A percentile compares a stretch with the other conserved stretches of the same genome.
Conservation (phyloP, 2,888 invertebrate species). For the Pheosia gnoma region DNA sequence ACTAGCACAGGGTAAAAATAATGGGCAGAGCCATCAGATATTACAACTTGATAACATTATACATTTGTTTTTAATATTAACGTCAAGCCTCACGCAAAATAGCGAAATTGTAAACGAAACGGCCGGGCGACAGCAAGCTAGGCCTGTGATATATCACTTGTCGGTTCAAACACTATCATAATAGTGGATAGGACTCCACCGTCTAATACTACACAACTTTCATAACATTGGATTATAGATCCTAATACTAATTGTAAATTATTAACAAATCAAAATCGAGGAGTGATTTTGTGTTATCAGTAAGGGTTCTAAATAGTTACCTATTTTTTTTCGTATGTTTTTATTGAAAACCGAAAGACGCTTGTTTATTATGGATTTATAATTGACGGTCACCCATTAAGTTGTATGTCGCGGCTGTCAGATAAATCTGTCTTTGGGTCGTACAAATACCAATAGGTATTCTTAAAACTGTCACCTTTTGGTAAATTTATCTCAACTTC, state of each 20-base stretch:
- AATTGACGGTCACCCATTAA: slow-evolving; percentile 74
- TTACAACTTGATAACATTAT: too few relatives aligned
- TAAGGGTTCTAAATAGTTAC: slow-evolving; percentile 23
- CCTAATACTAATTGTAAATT: slow-evolving; percentile 64
- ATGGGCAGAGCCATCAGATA: too few relatives aligned
- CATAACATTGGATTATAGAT: slow-evolving; percentile 70
- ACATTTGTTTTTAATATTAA: neutral
- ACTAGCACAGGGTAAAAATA: too few relatives aligned
- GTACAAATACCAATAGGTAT: slow-evolving; percentile 20
- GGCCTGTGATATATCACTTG: slow-evolving; percentile 64
- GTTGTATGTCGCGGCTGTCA: slow-evolving; percentile 71
- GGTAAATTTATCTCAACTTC: too few relatives aligned
- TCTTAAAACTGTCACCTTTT: too few relatives aligned
- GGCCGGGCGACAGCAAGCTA: slow-evolving; percentile 54
- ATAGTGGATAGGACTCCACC: slow-evolving; percentile 57
- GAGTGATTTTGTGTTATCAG: slow-evolving; percentile 64
- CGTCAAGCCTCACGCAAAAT: slow-evolving; percentile 21
- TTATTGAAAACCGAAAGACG: slow-evolving; percentile 31
- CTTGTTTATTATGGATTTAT: slow-evolving; percentile 52
- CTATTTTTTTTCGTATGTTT: neutral
- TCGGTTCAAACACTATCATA: slow-evolving; percentile 49
- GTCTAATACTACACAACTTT: slow-evolving; percentile 73
- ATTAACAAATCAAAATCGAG: slow-evolving; percentile 46
- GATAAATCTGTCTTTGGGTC: slow-evolving; percentile 12
- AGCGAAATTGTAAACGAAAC: slow-evolving; percentile 23